phyloP scores from a whole-genome alignment of 2,113 vertebrate genomes.

The Damaliscus lunatus region DNA sequence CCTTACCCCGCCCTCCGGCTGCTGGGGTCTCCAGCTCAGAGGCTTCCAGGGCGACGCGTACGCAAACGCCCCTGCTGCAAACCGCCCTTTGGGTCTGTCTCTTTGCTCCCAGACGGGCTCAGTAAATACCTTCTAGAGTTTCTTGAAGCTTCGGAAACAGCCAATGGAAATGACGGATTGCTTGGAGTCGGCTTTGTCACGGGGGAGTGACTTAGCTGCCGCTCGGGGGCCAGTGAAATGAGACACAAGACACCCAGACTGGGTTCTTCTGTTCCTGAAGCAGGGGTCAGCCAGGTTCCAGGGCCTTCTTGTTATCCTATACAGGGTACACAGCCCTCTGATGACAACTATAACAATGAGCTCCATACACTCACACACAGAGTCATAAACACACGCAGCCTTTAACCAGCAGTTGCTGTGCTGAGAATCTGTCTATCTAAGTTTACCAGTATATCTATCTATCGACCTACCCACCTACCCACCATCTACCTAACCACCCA shows the following conservation, averaged over 20 bases:
- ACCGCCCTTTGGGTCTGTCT: neutral
- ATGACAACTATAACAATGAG: neutral
- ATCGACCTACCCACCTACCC: neutral
- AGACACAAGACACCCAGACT: neutral
- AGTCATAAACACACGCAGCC: neutral
- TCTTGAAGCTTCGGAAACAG: constrained; percentile 14
- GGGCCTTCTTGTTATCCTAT: too few species aligned
- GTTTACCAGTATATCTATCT: neutral
- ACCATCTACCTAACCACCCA: neutral
- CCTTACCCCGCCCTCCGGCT: neutral
- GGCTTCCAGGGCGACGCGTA: neutral
- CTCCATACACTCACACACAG: too few species aligned
- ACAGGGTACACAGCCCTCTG: neutral
- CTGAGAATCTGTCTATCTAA: neutral
- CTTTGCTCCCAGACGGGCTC: neutral
- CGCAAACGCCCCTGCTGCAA: neutral
- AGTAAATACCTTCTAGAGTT: constrained; percentile 40
- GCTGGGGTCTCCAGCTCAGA: neutral
- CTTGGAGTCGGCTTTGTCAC: neutral
- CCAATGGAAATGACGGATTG: constrained; percentile 17
- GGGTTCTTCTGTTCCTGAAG: too few species aligned
- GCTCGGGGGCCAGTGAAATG: neutral
- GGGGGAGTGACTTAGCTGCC: neutral
- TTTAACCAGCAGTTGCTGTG: neutral
- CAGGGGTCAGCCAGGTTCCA: neutral